A percentile compares a stretch with the other conserved stretches of the same genome.
These are phyloP conservation scores for Enteromius mattozi DNA, from an alignment of 2,797 vertebrate species.

Conservation along the genomic window DNA sequence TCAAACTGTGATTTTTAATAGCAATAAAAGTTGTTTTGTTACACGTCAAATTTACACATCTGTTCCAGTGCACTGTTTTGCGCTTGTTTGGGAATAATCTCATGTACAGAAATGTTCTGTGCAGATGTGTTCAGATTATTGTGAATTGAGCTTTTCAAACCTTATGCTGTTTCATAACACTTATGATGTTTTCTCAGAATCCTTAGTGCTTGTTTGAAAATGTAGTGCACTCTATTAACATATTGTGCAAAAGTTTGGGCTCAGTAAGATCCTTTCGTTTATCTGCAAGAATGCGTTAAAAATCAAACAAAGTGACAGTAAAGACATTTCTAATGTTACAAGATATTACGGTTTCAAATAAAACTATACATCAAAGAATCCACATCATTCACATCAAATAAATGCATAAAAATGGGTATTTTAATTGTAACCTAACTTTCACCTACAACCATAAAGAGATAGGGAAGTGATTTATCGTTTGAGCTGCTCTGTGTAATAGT, in stretches of 20 bases:
- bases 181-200: not conserved
- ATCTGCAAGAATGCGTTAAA: not conserved
- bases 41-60: constrained; percentile 47
- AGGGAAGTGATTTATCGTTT: constrained; percentile 2
- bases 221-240: not conserved
- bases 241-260: not conserved
- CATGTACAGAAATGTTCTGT: not conserved
- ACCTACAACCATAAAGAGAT: not conserved
- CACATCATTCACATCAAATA: not conserved
- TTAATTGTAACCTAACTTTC: not conserved
- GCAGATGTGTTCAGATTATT: not conserved
- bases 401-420: not conserved
- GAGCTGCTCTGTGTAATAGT: constrained; percentile 14
- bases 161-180: not conserved
- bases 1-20: constrained; percentile 56
- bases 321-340: not conserved
- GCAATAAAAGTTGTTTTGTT: constrained; percentile 60
- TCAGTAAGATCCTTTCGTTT: not conserved
- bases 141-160: not conserved
- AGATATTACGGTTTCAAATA: not conserved
- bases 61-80: constrained; percentile 23
- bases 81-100: constrained; percentile 11
- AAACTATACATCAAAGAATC: not conserved
- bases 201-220: not conserved
- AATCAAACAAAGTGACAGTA: not conserved